Evolutionary conservation across 2,888 invertebrate species (phyloP).

Genomic region (Hypomecis punctinalis): DNA sequence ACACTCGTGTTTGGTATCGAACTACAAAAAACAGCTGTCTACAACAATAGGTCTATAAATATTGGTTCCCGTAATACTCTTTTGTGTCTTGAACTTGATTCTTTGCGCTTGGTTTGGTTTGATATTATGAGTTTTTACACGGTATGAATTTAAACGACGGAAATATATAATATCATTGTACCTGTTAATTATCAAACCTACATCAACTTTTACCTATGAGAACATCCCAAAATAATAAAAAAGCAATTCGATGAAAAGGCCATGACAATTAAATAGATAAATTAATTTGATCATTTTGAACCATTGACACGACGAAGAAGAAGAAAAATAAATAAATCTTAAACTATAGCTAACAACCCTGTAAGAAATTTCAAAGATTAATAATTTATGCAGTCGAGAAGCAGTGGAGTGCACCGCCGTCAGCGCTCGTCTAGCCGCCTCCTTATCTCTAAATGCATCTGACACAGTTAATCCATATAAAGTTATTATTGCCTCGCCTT

Average conservation of each 20-base stretch:
- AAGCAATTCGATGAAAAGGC: no score
- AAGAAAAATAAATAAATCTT: no score
- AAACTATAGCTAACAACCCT: slow-evolving; percentile 47
- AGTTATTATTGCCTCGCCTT: slow-evolving; percentile 77
- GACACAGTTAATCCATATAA: slow-evolving; percentile 79
- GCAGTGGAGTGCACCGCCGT: slow-evolving; percentile 55
- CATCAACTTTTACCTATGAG: no score
- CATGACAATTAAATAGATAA: no score
- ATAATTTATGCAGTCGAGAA: slow-evolving; percentile 68
- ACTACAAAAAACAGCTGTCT: slow-evolving; percentile 71
- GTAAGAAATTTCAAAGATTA: slow-evolving; percentile 56
- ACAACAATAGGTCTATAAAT: slow-evolving; percentile 79
- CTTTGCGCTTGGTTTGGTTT: slow-evolving; percentile 63
- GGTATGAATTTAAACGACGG: background rate
- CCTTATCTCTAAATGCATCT: slow-evolving; percentile 75
- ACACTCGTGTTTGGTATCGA: slow-evolving; percentile 63
- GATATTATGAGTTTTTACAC: slow-evolving; percentile 43
- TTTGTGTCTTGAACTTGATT: slow-evolving; percentile 54
- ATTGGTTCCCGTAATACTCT: slow-evolving; percentile 67
- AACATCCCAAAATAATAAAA: no score
- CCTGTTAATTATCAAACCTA: no score
- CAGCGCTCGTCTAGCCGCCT: slow-evolving; percentile 61
- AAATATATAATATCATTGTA: no score
- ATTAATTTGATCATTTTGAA: no score
- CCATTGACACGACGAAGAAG: no score